Evolutionary conservation across 2,888 invertebrate genomes (phyloP).

Genomic region (Ormyrus pomaceus): DNA sequence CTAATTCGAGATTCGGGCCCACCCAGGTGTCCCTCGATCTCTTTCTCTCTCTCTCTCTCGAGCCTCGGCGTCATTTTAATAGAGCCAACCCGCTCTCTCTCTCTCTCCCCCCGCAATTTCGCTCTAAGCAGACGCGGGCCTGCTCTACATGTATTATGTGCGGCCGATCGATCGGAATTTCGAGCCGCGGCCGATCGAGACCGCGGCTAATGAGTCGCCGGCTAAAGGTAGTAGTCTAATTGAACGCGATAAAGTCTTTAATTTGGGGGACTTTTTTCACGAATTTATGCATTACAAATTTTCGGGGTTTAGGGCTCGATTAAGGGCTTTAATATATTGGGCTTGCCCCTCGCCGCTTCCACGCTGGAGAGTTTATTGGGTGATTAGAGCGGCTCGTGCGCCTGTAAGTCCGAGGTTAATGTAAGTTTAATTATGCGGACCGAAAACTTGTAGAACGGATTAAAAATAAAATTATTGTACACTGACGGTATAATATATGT

Average conservation of each 20-base stretch:
- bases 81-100: conserved; percentile 6
- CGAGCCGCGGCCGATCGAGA: background rate
- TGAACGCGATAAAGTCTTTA: conserved; percentile 29
- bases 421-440: too few relatives aligned
- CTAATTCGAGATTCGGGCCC: conserved; percentile 55
- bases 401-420: too few relatives aligned
- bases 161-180: background rate
- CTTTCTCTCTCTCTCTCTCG: conserved; percentile 17
- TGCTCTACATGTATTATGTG: background rate
- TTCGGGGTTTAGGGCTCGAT: background rate
- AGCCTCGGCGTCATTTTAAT: conserved; percentile 41
- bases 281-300: background rate
- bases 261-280: conserved; percentile 24
- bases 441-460: too few relatives aligned
- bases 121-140: conserved; percentile 19
- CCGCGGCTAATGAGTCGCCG: background rate
- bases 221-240: conserved; percentile 17
- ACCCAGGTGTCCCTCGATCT: conserved; percentile 40
- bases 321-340: too few relatives aligned
- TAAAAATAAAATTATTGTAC: too few relatives aligned
- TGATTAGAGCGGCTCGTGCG: too few relatives aligned
- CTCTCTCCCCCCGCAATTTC: conserved; percentile 8
- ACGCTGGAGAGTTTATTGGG: too few relatives aligned
- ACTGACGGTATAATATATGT: too few relatives aligned
- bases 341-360: too few relatives aligned